Evolutionary conservation across 2,888 invertebrate species (phyloP).

Genomic region (Caenorhabditis sp.): DNA sequence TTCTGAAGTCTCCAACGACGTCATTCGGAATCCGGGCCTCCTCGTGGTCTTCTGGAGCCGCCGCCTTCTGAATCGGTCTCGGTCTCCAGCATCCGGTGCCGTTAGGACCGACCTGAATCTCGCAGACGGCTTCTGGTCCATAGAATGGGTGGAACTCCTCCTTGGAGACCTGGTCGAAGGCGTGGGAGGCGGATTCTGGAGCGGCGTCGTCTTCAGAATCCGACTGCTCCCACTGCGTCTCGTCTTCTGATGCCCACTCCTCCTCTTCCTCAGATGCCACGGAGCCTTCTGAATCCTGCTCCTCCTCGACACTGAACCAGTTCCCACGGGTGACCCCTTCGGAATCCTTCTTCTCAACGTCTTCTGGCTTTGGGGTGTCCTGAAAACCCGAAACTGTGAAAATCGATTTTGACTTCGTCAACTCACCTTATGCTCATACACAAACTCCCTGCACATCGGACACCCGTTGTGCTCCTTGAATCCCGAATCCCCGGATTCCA

Average conservation of each 20-base stretch:
- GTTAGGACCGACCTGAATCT: no score
- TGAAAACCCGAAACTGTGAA: no score
- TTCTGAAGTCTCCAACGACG: background rate
- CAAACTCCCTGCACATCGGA: background rate
- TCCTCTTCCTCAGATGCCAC: background rate
- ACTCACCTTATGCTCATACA: background rate
- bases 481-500: background rate
- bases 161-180: no score
- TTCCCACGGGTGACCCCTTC: background rate
- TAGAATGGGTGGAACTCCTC: background rate
- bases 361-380: background rate
- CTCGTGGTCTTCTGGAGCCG: background rate
- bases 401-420: background rate
- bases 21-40: background rate
- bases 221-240: background rate
- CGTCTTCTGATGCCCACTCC: background rate
- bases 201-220: background rate
- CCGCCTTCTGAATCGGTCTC: background rate
- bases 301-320: background rate
- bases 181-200: no score
- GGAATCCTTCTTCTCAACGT: conserved; percentile 1
- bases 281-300: background rate
- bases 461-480: background rate
- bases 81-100: background rate
- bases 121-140: no score